These are phyloP conservation scores for Chaetoderma sp. DNA, from an alignment of 2,888 invertebrate genomes.

Conservation along the genomic window DNA sequence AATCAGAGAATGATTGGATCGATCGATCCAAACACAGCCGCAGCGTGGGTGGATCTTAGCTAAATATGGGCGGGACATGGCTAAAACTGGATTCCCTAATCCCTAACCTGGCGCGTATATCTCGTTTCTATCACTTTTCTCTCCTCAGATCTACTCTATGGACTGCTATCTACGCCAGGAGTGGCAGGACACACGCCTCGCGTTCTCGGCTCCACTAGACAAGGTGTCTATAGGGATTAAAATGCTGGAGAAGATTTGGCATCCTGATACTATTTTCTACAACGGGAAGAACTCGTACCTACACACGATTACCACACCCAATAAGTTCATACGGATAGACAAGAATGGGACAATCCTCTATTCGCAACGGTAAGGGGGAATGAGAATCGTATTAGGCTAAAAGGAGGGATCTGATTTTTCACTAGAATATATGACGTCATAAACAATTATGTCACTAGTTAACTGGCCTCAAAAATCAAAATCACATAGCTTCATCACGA, in stretches of 20 bases:
- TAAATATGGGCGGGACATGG: too few relatives aligned
- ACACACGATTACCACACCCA: slow-evolving; percentile 94
- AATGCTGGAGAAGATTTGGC: slow-evolving; percentile 92
- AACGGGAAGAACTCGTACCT: slow-evolving; percentile 79
- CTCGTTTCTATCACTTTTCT: too few relatives aligned
- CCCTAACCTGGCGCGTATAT: too few relatives aligned
- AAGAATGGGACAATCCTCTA: slow-evolving; percentile 92
- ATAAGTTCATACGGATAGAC: slow-evolving; percentile 88
- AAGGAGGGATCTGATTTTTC: too few relatives aligned
- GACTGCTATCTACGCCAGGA: slow-evolving; percentile 89
- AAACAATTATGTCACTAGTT: too few relatives aligned
- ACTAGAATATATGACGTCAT: too few relatives aligned
- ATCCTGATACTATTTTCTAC: slow-evolving; percentile 86
- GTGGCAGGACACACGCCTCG: slow-evolving; percentile 85
- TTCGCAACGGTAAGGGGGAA: slow-evolving; percentile 84
- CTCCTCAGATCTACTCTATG: slow-evolving; percentile 82
- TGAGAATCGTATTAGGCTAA: neutral
- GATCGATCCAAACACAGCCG: too few relatives aligned
- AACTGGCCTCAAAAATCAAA: too few relatives aligned
- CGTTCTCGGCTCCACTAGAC: slow-evolving; percentile 62
- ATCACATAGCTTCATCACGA: too few relatives aligned
- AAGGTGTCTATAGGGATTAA: slow-evolving; percentile 81
- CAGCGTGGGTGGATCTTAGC: too few relatives aligned
- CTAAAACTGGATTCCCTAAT: too few relatives aligned
- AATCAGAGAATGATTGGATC: too few relatives aligned